Evolutionary conservation across 2,888 invertebrate species (phyloP).

Genomic region (Tiphia femorata): DNA sequence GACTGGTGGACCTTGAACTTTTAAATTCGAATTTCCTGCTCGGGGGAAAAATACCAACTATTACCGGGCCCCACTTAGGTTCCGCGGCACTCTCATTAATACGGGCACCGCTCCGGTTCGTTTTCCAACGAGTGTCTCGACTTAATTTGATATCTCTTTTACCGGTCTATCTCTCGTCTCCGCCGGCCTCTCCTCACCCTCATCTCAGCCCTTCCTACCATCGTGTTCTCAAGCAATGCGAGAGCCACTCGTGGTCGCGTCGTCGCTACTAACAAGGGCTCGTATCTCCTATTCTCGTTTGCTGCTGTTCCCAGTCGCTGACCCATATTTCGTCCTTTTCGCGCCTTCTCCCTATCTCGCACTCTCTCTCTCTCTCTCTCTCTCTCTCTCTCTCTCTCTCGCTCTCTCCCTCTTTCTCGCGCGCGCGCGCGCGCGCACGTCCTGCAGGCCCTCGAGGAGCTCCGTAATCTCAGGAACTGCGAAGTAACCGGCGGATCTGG

Average conservation of each 20-base stretch:
- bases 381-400: too few species aligned
- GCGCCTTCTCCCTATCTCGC: conserved; percentile 12
- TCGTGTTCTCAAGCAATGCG: conserved; percentile 26
- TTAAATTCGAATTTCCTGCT: too few species aligned
- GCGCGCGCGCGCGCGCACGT: too few species aligned
- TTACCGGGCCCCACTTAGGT: too few species aligned
- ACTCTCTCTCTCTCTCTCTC: too few species aligned
- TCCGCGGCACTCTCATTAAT: too few species aligned
- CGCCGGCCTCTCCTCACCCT: background rate
- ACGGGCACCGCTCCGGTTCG: too few species aligned
- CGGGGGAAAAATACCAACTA: too few species aligned
- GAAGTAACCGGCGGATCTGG: conserved; percentile 31
- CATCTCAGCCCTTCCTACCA: background rate
- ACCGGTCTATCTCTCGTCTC: conserved; percentile 17
- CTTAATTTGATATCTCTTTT: conserved; percentile 30
- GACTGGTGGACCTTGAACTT: too few species aligned
- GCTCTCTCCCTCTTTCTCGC: too few species aligned
- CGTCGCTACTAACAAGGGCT: conserved; percentile 33
- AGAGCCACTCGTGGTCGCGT: conserved; percentile 17
- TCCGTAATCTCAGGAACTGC: conserved; percentile 38
- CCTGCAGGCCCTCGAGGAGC: conserved; percentile 40
- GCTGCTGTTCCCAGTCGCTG: conserved; percentile 29
- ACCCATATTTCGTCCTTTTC: conserved; percentile 45
- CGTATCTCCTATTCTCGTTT: conserved; percentile 21
- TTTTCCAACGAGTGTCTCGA: background rate